Conservation (phyloP, 2,888 invertebrate genomes). For the Acheta domesticus region DNA sequence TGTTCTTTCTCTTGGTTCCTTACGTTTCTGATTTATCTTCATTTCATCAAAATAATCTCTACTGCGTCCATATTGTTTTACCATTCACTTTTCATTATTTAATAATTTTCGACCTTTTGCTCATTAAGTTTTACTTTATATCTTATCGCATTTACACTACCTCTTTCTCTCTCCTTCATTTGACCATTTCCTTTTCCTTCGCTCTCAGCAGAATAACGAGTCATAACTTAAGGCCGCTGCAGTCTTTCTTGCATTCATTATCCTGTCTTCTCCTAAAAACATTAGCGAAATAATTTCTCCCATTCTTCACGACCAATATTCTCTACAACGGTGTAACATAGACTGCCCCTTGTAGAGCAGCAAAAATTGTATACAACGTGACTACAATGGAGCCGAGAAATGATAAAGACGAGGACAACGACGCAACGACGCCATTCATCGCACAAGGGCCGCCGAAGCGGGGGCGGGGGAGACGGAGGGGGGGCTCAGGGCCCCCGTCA, state of each 20-base stretch:
- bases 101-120: neutral
- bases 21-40: no score
- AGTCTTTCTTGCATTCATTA: slow-evolving; percentile 6
- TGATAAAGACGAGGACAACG: slow-evolving; percentile 5
- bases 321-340: neutral
- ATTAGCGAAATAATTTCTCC: slow-evolving; percentile 5
- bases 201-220: neutral
- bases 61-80: no score
- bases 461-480: neutral
- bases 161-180: neutral
- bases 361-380: neutral
- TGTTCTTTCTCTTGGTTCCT: no score
- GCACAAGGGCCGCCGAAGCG: neutral
- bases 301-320: slow-evolving; percentile 18
- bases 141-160: neutral
- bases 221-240: neutral
- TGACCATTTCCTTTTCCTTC: neutral
- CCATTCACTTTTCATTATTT: no score
- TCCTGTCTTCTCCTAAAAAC: neutral
- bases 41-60: no score
- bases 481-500: neutral
- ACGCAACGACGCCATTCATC: neutral
- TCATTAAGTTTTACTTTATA: neutral
- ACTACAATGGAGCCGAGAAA: slow-evolving; percentile 4
- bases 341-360: neutral